Base-by-base conservation (phyloP, 1,140 invertebrate genomes). In the Orchestia grillus region DNA sequence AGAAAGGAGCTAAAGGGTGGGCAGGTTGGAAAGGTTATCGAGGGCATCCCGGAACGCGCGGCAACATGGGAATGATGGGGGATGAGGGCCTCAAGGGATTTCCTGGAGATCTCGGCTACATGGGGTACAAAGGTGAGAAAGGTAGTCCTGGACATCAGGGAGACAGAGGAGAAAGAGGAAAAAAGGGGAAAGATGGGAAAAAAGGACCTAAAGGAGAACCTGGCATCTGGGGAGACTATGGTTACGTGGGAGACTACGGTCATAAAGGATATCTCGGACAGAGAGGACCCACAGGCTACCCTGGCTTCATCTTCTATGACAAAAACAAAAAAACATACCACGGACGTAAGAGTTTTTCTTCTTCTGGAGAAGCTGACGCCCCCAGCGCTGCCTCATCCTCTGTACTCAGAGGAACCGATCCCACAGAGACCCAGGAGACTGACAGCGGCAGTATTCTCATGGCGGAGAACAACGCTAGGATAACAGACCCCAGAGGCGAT, bases 81-180 rank as follows among this genome's bases (percentile, higher is more conserved):
- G 92, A 94, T n/a, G 47, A 28, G 40, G 92, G 92, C 36, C 44
- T 94, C 44, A 94, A 45, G 40, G 92, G 92, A 47, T 94, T 94
- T 40, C 92, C 43, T 8, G 92, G 92, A 94, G 44, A 45, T 19
- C 40, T 19, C 8, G 92, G 92, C 0, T 0, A 45, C 6, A 94
- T 45, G 44, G 92, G 92, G 11, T 28, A 44, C 3, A 40, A 44
- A 45, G 92, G 92, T 15, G 11, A 19, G 40, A 94, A 94, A 94
- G 92, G 92, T 15, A 94, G 15, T 6, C 8, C 8, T 45, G 92
- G 92, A 15, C 92, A 44, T 47, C 8, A 28, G 40, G 92, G 92
- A 94, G 92, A 94, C 44, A 94, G 44, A 47, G 92, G 92, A 94
- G 92, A 94, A 47, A 45, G 40, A n/a, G 92, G 92, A 42, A 45